These are phyloP conservation scores for Anisognathus igniventris DNA, from an alignment of 2,797 vertebrate species.

Conservation along the genomic window DNA sequence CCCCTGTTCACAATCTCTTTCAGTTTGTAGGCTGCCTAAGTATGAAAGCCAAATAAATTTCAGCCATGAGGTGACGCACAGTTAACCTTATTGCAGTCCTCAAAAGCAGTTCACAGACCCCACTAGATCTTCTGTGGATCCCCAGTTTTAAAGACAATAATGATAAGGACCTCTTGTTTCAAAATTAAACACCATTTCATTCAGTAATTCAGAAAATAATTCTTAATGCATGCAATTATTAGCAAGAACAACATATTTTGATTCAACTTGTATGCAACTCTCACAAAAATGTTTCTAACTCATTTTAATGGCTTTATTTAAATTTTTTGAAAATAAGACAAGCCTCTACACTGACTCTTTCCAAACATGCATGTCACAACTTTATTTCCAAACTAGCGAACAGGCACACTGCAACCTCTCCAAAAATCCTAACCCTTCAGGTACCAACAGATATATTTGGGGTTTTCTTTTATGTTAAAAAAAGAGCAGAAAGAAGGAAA, in stretches of 20 bases:
- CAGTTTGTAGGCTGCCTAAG: not conserved
- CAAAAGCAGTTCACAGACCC: not conserved
- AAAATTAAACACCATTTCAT: not conserved
- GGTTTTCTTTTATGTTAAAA: not conserved
- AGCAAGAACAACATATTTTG: not conserved
- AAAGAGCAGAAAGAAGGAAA: not conserved
- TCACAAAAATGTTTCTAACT: not conserved
- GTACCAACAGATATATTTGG: not conserved
- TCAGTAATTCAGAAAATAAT: not conserved
- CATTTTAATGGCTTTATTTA: not conserved
- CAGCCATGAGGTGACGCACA: not conserved
- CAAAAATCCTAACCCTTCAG: not conserved
- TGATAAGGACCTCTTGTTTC: not conserved
- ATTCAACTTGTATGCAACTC: not conserved
- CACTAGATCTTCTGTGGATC: not conserved
- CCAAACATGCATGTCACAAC: not conserved
- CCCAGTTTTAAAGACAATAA: not conserved
- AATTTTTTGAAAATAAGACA: not conserved
- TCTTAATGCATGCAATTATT: not conserved
- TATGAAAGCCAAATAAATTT: not conserved
- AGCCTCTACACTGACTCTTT: not conserved
- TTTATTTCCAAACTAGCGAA: not conserved
- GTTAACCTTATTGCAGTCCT: not conserved
- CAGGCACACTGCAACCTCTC: not conserved
- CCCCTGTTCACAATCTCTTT: not conserved